These are phyloP conservation scores for Oryzias curvinotus DNA, from an alignment of 2,113 vertebrate species.

Conservation along the genomic window DNA sequence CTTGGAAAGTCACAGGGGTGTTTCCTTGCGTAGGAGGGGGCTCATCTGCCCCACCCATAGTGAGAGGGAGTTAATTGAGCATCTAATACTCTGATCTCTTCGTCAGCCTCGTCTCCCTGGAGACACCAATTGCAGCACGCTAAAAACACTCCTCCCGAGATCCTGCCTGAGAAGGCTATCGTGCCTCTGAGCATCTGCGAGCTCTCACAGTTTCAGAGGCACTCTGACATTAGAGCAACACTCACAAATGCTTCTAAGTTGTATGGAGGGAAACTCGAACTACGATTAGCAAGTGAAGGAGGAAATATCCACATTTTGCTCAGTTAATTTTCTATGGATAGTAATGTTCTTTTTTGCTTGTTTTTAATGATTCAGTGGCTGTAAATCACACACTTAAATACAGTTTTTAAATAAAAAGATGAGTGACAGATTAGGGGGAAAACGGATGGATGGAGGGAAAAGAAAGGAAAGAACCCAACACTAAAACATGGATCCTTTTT, in stretches of 20 bases:
- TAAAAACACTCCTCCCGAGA: conserved; percentile 76
- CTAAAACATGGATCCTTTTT: not conserved
- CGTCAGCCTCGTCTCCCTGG: conserved; percentile 62
- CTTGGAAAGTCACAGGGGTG: conserved; percentile 32
- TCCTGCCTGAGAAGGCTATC: conserved; percentile 54
- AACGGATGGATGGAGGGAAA: not conserved
- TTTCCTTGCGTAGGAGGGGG: conserved; percentile 21
- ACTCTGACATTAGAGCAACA: conserved; percentile 38
- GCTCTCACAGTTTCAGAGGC: conserved; percentile 16
- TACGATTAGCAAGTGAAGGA: conserved; percentile 7
- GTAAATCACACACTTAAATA: not conserved
- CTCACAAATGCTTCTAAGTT: conserved; percentile 20
- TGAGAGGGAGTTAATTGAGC: conserved; percentile 61
- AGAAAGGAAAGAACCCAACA: not conserved
- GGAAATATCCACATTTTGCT: conserved; percentile 12
- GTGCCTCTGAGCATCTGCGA: conserved; percentile 24
- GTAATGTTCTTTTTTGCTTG: not conserved
- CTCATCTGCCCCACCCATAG: conserved; percentile 22
- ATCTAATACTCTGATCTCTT: conserved; percentile 64
- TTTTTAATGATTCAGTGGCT: not conserved
- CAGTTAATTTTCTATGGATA: not conserved
- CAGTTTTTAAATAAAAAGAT: not conserved
- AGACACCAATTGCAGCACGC: conserved; percentile 66
- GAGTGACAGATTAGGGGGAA: too few relatives aligned
- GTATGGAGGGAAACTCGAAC: conserved; percentile 45